phyloP scores from a whole-genome alignment of 2,113 vertebrate species.

The Albula goreensis region DNA sequence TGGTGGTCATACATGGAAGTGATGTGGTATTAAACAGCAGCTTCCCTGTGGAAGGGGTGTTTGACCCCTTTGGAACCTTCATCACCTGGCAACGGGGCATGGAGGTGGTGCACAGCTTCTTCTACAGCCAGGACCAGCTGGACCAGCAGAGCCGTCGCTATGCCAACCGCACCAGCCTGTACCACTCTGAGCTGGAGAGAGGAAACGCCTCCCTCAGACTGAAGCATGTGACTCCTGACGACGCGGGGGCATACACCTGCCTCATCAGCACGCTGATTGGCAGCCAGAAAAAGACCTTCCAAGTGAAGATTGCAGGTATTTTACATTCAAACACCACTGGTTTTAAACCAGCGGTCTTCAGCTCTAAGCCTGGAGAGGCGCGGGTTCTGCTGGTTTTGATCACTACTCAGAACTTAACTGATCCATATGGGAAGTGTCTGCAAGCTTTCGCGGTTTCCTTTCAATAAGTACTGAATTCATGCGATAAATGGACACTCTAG shows the following conservation, averaged over 20 bases:
- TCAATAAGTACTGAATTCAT: no score
- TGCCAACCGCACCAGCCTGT: slow-evolving; percentile 43
- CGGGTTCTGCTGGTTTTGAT: no score
- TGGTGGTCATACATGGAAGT: slow-evolving; percentile 23
- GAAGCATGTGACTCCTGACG: slow-evolving; percentile 33
- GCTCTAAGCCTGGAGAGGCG: no score
- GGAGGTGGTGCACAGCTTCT: slow-evolving; percentile 55
- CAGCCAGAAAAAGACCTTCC: slow-evolving; percentile 46
- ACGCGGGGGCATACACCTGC: slow-evolving; percentile 49
- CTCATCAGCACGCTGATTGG: slow-evolving; percentile 44
- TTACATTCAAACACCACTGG: background rate
- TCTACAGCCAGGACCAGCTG: slow-evolving; percentile 43
- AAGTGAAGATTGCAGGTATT: slow-evolving; percentile 48
- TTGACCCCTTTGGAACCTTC: slow-evolving; percentile 24
- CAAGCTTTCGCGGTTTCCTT: no score
- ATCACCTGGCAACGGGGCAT: slow-evolving; percentile 48
- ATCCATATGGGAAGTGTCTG: no score
- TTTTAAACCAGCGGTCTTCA: no score
- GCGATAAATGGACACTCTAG: no score
- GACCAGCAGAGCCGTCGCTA: slow-evolving; percentile 42
- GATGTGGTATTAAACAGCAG: slow-evolving; percentile 39
- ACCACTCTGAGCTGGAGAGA: slow-evolving; percentile 35
- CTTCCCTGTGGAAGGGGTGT: slow-evolving; percentile 32
- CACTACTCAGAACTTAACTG: no score
- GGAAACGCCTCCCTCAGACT: slow-evolving; percentile 55